These are phyloP conservation scores for Perdita meconis DNA, from an alignment of 2,888 invertebrate genomes.

Conservation along the genomic window DNA sequence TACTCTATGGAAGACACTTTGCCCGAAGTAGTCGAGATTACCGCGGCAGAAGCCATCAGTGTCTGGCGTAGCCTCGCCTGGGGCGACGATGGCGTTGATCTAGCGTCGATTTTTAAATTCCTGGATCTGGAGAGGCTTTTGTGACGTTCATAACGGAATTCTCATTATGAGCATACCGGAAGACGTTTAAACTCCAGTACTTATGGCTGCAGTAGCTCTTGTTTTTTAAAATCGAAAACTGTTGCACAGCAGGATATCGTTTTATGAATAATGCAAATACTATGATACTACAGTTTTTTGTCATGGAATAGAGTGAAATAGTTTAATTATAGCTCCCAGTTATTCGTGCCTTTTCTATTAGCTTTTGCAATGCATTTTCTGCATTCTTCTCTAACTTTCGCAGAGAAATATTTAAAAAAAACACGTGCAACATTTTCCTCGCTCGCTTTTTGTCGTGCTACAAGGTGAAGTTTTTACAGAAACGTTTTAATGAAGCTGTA, in stretches of 20 bases:
- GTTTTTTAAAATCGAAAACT: background rate
- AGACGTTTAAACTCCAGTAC: background rate
- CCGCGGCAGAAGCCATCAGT: slow-evolving; percentile 8
- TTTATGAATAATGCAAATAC: background rate
- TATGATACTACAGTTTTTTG: background rate
- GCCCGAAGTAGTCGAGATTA: slow-evolving; percentile 15
- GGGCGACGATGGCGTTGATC: slow-evolving; percentile 9
- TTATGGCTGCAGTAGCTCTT: background rate
- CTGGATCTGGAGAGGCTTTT: background rate
- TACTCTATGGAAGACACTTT: slow-evolving; percentile 18
- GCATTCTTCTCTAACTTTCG: no score
- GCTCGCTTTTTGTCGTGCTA: background rate
- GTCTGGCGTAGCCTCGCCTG: background rate
- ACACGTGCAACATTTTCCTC: no score
- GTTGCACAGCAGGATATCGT: background rate
- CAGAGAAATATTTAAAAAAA: no score
- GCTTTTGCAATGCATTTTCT: no score
- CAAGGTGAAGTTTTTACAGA: background rate
- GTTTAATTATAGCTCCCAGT: no score
- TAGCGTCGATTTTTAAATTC: slow-evolving; percentile 12
- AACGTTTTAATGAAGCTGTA: slow-evolving; percentile 32
- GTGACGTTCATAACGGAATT: background rate
- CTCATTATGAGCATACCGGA: background rate
- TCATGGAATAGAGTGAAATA: background rate
- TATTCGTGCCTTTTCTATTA: no score